Evolutionary conservation across 2,113 vertebrate species (phyloP).

Genomic region (Hippocampus zosterae): DNA sequence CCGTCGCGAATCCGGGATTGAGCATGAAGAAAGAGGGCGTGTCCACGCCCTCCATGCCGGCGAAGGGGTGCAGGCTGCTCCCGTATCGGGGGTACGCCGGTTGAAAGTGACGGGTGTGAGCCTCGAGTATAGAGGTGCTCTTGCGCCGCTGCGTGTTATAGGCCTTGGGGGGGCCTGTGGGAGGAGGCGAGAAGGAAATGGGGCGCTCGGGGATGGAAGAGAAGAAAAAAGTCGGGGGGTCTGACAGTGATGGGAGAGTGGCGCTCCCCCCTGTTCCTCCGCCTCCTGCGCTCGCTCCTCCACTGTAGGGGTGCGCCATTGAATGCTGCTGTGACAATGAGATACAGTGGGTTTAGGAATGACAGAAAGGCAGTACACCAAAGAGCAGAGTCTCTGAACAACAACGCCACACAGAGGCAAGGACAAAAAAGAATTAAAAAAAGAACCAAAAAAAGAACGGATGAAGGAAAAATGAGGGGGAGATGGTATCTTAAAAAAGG

Average conservation of each 20-base stretch:
- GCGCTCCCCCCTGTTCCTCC: constrained; percentile 64
- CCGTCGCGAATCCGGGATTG: constrained; percentile 71
- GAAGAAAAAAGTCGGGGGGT: constrained; percentile 84
- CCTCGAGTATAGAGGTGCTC: constrained; percentile 97
- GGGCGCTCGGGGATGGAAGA: constrained; percentile 90
- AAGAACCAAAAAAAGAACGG: neutral
- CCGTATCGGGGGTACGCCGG: constrained; percentile 83
- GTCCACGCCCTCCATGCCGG: constrained; percentile 67
- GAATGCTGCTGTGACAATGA: constrained; percentile 93
- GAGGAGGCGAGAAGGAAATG: constrained; percentile 93
- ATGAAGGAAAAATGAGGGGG: constrained; percentile 13
- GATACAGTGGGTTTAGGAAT: constrained; percentile 85
- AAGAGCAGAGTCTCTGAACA: constrained; percentile 15
- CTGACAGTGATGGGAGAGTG: constrained; percentile 75
- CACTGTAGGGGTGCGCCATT: constrained; percentile 78
- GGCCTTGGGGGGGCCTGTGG: constrained; percentile 84
- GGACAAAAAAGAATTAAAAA: neutral
- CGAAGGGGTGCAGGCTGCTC: constrained; percentile 81
- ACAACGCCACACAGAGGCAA: constrained; percentile 13
- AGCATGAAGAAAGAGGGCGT: constrained; percentile 64
- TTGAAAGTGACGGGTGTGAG: constrained; percentile 89
- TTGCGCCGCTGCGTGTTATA: constrained; percentile 89
- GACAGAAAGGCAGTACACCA: constrained; percentile 31
- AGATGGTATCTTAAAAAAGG: constrained; percentile 19
- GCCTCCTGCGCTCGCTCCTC: constrained; percentile 67